Conservation (phyloP, 2,888 invertebrate species). For the Scaptomyza tumidula region DNA sequence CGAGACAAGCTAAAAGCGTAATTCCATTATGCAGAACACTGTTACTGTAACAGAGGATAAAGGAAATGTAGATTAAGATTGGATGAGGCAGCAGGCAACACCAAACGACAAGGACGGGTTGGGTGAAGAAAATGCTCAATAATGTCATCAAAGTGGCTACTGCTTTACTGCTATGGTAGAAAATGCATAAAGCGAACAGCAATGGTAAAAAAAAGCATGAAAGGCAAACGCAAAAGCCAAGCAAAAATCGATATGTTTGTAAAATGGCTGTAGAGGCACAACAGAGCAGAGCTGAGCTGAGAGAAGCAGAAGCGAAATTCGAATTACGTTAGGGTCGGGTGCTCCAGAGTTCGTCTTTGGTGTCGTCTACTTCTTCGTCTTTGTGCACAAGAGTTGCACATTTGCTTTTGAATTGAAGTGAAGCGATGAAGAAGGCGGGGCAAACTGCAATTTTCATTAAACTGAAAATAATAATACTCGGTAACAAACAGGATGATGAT, state of each 20-base stretch:
- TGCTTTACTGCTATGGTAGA: slow-evolving; percentile 28
- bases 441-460: slow-evolving; percentile 78
- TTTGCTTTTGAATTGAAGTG: slow-evolving; percentile 68
- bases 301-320: background rate
- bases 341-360: slow-evolving; percentile 28
- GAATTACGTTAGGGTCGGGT: slow-evolving; percentile 9
- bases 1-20: slow-evolving; percentile 65
- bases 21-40: slow-evolving; percentile 71
- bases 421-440: slow-evolving; percentile 24
- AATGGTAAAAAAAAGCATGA: slow-evolving; percentile 52
- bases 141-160: slow-evolving; percentile 79
- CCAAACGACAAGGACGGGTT: background rate
- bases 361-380: slow-evolving; percentile 50
- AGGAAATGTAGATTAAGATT: slow-evolving; percentile 19
- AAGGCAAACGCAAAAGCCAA: slow-evolving; percentile 65
- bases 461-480: slow-evolving; percentile 62
- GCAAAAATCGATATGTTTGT: slow-evolving; percentile 71
- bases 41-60: slow-evolving; percentile 23
- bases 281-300: slow-evolving; percentile 9
- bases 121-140: slow-evolving; percentile 41
- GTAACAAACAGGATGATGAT: slow-evolving; percentile 48
- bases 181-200: slow-evolving; percentile 71
- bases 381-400: slow-evolving; percentile 67
- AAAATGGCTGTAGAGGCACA: slow-evolving; percentile 60
- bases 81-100: background rate